phyloP scores from a whole-genome alignment of 2,888 invertebrate species.

The Amblyteles armatorius region DNA sequence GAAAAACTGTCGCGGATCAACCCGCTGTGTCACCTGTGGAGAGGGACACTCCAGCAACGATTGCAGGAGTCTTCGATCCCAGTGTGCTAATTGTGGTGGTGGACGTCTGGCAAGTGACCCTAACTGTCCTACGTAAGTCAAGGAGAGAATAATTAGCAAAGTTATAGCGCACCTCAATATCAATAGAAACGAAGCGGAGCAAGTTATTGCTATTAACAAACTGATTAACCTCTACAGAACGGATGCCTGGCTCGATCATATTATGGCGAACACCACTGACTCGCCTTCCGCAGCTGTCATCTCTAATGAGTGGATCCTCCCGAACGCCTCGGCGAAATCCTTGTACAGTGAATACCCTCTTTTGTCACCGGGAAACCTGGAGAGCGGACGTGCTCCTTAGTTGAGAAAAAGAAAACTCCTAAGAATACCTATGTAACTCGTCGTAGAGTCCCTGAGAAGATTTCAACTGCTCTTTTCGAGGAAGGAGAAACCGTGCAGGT shows the following conservation, averaged over 20 bases:
- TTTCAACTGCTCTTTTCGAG: too few relatives aligned
- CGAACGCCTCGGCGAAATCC: neutral
- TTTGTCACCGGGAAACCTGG: neutral
- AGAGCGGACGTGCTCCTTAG: neutral
- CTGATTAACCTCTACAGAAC: neutral
- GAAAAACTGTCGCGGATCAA: neutral
- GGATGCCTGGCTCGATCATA: neutral
- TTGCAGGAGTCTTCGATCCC: too few relatives aligned
- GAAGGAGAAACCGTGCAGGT: too few relatives aligned
- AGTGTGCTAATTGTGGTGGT: neutral
- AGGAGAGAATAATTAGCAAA: neutral
- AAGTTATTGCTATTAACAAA: neutral
- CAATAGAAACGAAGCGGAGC: neutral
- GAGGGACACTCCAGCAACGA: neutral
- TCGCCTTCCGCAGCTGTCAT: neutral
- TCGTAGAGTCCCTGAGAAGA: neutral
- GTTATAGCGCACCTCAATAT: neutral
- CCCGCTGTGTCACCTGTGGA: neutral
- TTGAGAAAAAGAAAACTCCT: neutral
- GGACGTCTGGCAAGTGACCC: neutral
- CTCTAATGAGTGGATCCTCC: neutral
- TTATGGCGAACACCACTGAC: neutral
- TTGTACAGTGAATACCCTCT: neutral
- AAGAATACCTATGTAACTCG: neutral
- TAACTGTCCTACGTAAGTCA: neutral